These are phyloP conservation scores for Phylloscopus whistleri DNA, from an alignment of 2,113 vertebrate species.

Conservation along the genomic window DNA sequence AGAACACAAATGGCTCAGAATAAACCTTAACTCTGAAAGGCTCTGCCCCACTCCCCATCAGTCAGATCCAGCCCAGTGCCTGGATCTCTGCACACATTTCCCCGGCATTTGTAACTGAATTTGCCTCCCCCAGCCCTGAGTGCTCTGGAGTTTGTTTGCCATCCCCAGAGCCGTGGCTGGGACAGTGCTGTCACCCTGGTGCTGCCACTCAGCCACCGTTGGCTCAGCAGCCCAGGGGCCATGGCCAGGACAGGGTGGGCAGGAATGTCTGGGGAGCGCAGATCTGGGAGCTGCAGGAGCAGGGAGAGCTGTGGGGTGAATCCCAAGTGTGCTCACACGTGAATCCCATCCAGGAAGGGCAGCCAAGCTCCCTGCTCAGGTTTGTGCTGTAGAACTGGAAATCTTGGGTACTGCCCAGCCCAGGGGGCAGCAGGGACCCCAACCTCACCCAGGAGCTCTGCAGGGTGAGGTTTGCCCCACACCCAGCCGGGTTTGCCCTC, in stretches of 20 bases:
- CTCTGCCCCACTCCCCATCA: not conserved
- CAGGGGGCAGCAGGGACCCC: not conserved
- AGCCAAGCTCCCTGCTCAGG: not conserved
- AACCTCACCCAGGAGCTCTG: not conserved
- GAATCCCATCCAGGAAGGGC: not conserved
- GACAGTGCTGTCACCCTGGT: not conserved
- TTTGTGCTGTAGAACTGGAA: not conserved
- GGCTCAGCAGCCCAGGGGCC: not conserved
- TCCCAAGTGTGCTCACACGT: not conserved
- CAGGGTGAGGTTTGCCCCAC: not conserved
- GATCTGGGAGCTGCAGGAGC: not conserved
- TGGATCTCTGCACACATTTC: not conserved
- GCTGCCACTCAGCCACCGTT: not conserved
- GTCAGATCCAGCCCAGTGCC: not conserved
- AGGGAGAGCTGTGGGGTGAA: not conserved
- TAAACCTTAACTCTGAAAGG: not conserved
- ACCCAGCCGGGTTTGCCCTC: not conserved
- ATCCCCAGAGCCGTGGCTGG: not conserved
- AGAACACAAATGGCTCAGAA: not conserved
- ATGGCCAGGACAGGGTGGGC: not conserved
- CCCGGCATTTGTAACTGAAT: not conserved
- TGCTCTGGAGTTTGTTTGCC: not conserved
- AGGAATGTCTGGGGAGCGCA: not conserved
- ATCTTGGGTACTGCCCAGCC: not conserved
- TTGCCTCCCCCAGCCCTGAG: not conserved